Conservation (phyloP, 2,888 invertebrate species). For the Parelbella ahira region DNA sequence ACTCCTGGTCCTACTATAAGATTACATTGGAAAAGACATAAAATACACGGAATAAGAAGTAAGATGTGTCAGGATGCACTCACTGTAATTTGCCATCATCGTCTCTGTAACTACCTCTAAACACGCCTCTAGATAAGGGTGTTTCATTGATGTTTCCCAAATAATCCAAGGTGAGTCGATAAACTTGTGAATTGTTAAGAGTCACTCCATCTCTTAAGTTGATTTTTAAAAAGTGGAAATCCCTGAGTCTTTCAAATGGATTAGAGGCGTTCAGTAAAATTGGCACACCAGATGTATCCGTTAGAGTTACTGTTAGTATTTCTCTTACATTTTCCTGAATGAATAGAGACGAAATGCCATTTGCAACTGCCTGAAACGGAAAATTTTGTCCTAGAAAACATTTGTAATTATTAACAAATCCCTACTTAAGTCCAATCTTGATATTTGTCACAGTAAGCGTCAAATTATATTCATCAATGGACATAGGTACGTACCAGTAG, state of each 20-base stretch:
- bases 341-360: conserved; percentile 41
- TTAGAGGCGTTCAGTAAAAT: conserved; percentile 36
- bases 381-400: no score
- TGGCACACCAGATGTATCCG: conserved; percentile 33
- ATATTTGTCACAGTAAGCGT: no score
- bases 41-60: no score
- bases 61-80: no score
- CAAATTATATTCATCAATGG: no score
- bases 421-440: no score
- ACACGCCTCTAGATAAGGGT: conserved; percentile 65
- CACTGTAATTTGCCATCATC: conserved; percentile 49
- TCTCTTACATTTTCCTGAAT: conserved; percentile 64
- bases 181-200: conserved; percentile 41
- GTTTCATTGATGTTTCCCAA: conserved; percentile 70
- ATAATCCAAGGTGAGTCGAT: conserved; percentile 48
- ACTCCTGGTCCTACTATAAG: no score
- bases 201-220: conserved; percentile 47
- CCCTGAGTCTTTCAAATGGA: conserved; percentile 46
- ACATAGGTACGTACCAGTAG: no score
- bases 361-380: conserved; percentile 51
- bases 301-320: conserved; percentile 42
- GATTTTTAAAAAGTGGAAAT: conserved; percentile 57
- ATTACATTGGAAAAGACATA: no score
- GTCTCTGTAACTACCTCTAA: conserved; percentile 61
- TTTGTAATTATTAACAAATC: no score